Percentiles rank a stretch among this genome's conserved stretches.
Evolutionary conservation across 2,797 vertebrate species (phyloP).

Genomic region (Mormyrops attenuatus): DNA sequence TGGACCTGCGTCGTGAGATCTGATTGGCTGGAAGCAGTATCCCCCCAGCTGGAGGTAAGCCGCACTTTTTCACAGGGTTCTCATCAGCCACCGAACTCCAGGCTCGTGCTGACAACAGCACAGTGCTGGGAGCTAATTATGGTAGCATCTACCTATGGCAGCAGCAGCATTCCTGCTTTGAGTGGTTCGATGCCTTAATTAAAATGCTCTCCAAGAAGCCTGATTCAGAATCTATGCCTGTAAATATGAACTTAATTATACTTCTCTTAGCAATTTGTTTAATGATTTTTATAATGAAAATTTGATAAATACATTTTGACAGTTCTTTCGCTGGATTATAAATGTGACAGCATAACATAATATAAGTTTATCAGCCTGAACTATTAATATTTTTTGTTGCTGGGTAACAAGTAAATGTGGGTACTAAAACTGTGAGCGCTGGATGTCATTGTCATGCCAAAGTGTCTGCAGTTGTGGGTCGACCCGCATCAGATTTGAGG

Average conservation of each 20-base stretch:
- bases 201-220: background rate
- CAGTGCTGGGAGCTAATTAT: background rate
- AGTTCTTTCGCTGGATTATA: background rate
- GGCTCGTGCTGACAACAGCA: background rate
- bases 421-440: background rate
- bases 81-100: background rate
- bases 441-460: background rate
- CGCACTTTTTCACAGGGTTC: background rate
- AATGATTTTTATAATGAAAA: background rate
- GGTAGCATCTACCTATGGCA: background rate
- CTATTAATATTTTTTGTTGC: background rate
- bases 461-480: background rate
- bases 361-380: background rate
- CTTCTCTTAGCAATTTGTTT: background rate
- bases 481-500: background rate
- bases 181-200: background rate
- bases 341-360: background rate
- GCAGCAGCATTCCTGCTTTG: background rate
- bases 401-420: background rate
- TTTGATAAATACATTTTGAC: constrained; percentile 1
- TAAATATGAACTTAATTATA: constrained; percentile 1
- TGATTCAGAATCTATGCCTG: background rate
- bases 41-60: background rate
- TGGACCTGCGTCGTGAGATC: background rate
- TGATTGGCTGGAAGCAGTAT: background rate